Evolutionary conservation across 2,888 invertebrate species (phyloP), one percentile per base, ranked within the genome.

Genomic region (Digitonthophagus gazella): DNA sequence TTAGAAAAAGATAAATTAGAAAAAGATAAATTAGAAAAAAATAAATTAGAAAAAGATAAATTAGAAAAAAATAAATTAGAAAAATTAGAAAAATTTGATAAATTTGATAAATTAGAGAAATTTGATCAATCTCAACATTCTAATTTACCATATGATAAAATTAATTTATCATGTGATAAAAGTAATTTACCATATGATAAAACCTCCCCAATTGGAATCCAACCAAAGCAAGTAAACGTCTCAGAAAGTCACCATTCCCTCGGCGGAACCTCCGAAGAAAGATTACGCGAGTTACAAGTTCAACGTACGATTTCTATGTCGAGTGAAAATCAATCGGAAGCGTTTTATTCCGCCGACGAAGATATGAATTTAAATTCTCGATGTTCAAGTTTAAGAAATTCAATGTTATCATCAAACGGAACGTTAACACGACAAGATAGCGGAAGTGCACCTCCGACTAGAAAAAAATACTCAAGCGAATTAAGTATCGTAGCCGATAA

Each of bases 281-380:
- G 83, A 20, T 83, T 54, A 55, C 18, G 0, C 15, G 15, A 70
- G 67, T 28, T 73, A 15, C 70, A 84, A 81, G 91, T 90, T 0
- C 93, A 93, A 81, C 85, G 95, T 76, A 94, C 95, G 0, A 90
- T 93, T 78, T 95, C 95, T 0, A 90, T 95, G 80, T 93, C 93
- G 0, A 94, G 94, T 71, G 95, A 95, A 81, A 95, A 95, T 81
- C 94, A 93, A 76, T 94, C 94, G 0, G 96, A 96, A 82, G 91
- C 93, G 66, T 97, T 96, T 83, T 96, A 94, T 80, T 96, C 96
- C 0, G 96, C 96, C 0, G 96, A 96, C 78, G 96, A 97, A 83
- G 96, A 96, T 75, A 87, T 92, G 76, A 85, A 86, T 75, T 80
- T 85, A 54, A 89, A 88, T 18, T 90, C 90, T 75, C 84, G 90